Evolutionary conservation across 2,113 vertebrate genomes (phyloP), one percentile per base, ranked within the genome.

Genomic region (Tetrao urogallus): DNA sequence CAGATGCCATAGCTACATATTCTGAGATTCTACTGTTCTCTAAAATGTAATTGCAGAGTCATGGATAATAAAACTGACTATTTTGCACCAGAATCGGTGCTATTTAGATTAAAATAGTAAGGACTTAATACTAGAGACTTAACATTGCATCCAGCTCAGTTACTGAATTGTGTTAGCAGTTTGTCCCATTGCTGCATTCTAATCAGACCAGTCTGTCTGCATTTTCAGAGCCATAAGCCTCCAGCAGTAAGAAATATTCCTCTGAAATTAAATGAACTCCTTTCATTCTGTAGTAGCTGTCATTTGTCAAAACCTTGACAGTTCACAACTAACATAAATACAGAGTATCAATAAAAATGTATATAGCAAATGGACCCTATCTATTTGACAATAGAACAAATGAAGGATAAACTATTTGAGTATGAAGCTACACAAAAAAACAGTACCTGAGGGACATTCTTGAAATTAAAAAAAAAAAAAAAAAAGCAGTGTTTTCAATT

Each of bases 121-220:
- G 64, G 43, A 43, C 38, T 88, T 78, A 64, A 15, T 72, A 24
- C 43, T 69, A 42, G 42, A 67, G 34, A 32, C 57, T 90, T 42
- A 67, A 17, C 90, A 78, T 75, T 91, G 69, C 80, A 90, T 94
- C 73, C 45, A 66, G 81, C 76, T 63, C 78, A 73, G 43, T 84
- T 82, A 14, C 89, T 90, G 70, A 91, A 34, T 90, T 71, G 57
- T 73, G 61, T 95, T 94, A 92, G 69, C 57, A 93, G 70, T 30
- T 79, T 38, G 78, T 93, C 82, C 71, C 61, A n/a, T 61, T 83
- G 60, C 91, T 80, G 38, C 69, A 64, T 91, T 92, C 92, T 94
- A 89, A 94, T 90, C 85, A 94, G 89, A 95, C 76, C 88, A 94
- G 93, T 81, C 94, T 94, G 90, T 86, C 85, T 94, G 69, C 65